Percentiles rank a stretch among this genome's conserved stretches.
phyloP scores from a whole-genome alignment of 1,140 invertebrate species.

The Drosophila lacertosa region DNA sequence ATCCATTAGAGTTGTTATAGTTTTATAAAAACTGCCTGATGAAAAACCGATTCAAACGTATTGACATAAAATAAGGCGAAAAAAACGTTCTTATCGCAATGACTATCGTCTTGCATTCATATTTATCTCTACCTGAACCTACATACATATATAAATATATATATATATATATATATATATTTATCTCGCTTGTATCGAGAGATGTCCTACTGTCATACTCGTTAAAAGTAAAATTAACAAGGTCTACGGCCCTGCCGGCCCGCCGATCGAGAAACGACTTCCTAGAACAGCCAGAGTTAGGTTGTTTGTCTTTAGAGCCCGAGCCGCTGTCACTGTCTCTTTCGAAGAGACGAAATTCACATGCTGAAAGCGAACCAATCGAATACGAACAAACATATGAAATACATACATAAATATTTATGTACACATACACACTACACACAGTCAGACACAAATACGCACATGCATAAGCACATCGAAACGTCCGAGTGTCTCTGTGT shows the following conservation, averaged over 20 bases:
- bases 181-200: background rate
- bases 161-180: background rate
- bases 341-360: slow-evolving; percentile 20
- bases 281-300: slow-evolving; percentile 14
- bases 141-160: background rate
- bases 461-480: background rate
- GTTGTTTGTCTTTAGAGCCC: background rate
- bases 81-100: no score
- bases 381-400: slow-evolving; percentile 2
- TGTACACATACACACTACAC: slow-evolving; percentile 4
- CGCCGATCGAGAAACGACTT: slow-evolving; percentile 19
- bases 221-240: slow-evolving; percentile 14
- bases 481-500: slow-evolving; percentile 1
- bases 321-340: slow-evolving; percentile 7
- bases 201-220: slow-evolving; percentile 2
- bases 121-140: no score
- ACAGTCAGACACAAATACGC: no score
- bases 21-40: no score
- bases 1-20: no score
- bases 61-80: no score
- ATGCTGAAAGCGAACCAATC: slow-evolving; percentile 15
- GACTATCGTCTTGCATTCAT: no score
- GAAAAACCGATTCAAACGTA: no score
- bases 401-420: background rate
- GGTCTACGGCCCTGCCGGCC: background rate